These are phyloP conservation scores for Malthinus flaveolus DNA, from an alignment of 2,888 invertebrate genomes.

Conservation along the genomic window DNA sequence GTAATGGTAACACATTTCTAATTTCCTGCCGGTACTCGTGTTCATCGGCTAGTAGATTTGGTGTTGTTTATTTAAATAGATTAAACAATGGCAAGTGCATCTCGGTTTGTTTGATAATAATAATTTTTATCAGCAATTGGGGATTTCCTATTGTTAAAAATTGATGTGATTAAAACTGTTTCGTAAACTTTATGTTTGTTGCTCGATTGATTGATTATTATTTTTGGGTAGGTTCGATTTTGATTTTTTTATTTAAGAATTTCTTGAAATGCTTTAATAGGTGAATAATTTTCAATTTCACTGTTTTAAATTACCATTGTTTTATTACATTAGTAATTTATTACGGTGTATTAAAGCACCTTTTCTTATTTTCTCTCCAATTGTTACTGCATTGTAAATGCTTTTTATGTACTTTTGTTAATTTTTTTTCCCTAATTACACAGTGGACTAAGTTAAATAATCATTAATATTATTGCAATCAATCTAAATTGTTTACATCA, in stretches of 20 bases:
- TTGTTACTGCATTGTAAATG: neutral
- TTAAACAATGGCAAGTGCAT: constrained; percentile 5
- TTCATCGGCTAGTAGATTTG: constrained; percentile 5
- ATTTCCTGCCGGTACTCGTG: constrained; percentile 23
- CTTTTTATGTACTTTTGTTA: neutral
- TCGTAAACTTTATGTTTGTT: neutral
- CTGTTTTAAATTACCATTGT: constrained; percentile 15
- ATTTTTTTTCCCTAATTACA: neutral
- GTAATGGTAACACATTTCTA: constrained; percentile 33
- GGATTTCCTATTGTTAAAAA: constrained; percentile 20
- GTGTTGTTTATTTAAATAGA: neutral
- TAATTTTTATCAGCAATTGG: constrained; percentile 19
- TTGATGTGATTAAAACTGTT: neutral
- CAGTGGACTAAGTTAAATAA: neutral
- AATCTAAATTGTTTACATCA: constrained; percentile 14
- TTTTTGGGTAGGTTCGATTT: neutral
- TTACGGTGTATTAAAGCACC: neutral
- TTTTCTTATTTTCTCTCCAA: neutral
- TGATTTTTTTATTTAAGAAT: neutral
- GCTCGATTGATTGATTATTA: neutral
- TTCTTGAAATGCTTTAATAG: constrained; percentile 4
- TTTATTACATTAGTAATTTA: constrained; percentile 6
- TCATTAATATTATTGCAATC: constrained; percentile 1
- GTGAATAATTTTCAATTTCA: constrained; percentile 11
- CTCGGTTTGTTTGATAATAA: constrained; percentile 4